Evolutionary conservation across 2,888 invertebrate genomes (phyloP).

Genomic region (Chromoteleia sp.): DNA sequence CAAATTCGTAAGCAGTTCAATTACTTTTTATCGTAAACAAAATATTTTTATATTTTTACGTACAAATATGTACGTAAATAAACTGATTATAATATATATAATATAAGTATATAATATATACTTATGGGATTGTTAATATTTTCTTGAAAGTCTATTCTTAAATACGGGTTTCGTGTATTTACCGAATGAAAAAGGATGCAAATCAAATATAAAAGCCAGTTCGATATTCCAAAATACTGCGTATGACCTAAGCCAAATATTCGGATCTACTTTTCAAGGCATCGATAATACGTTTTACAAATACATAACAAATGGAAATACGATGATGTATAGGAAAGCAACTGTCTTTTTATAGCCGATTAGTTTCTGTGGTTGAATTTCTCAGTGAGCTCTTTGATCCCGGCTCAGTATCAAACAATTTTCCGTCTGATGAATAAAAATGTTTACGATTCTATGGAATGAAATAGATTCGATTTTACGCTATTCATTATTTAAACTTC

Average conservation of each 20-base stretch:
- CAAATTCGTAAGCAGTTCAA: not conserved
- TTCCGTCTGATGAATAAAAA: conserved; percentile 54
- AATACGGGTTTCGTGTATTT: not conserved
- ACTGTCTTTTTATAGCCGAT: conserved; percentile 51
- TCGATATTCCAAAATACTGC: conserved; percentile 1
- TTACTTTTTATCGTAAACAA: too few species aligned
- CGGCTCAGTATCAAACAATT: conserved; percentile 48
- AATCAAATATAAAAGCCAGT: conserved; percentile 24
- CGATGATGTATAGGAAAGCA: conserved; percentile 29
- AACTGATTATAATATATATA: not conserved
- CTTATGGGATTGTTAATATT: conserved; percentile 20
- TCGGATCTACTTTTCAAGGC: conserved; percentile 17
- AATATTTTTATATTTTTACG: too few species aligned
- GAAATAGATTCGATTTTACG: conserved; percentile 25
- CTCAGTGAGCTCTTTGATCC: conserved; percentile 36
- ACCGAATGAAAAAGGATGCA: not conserved
- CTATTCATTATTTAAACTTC: conserved; percentile 38
- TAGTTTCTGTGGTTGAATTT: conserved; percentile 51
- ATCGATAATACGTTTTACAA: conserved; percentile 22
- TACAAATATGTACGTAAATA: too few species aligned
- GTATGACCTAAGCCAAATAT: conserved; percentile 11
- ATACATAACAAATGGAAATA: conserved; percentile 56
- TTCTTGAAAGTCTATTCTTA: not conserved
- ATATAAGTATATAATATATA: too few species aligned
- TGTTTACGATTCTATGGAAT: conserved; percentile 37